Evolutionary conservation across 2,888 invertebrate species (phyloP), one percentile per base, ranked within the genome.

Genomic region (Choristoneura rosaceana): DNA sequence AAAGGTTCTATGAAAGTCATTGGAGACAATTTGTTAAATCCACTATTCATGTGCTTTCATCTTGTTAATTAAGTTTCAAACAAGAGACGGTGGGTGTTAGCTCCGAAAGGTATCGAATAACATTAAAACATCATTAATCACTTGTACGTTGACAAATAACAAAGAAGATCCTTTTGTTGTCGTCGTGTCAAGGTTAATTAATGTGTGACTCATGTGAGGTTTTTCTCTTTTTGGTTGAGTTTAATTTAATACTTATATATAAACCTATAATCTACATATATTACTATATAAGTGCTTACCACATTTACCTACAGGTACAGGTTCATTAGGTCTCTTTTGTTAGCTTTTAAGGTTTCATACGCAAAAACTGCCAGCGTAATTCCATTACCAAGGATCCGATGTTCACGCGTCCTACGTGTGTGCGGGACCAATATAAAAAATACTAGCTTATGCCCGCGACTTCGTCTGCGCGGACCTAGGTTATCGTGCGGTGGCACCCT

Each of bases 31-130:
- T 34, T 4, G 55, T 55, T 55, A 25, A 55, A 55, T 55, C 55
- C 25, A 12, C 12, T 55, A 17, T 55, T 55, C 55, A 25, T 33
- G 14, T 34, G 47, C 70, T 14, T 10, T 25, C 47, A 43, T 34
- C 17, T 58, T 64, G 9, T 70, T 47, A 70, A 64, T 70, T 64
- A 70, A 45, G 33, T 64, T 59, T 63, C 33, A 25, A 25, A 69
- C 63, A 63, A 70, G 52, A 70, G 43, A 43, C 38, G 10, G 59
- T 25, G 55, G 25, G 25, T 25, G 12, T 55, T 25, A 55, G 55
- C 55, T 55, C 25, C 25, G 25, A 25, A 25, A 55, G 55, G 55
- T 55, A 55, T 55, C 55, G 25, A 55, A 55, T 55, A 55, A 55
- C 55, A 55, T 55, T 25, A 55, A 55, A 55, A 55, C 3, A 25